Evolutionary conservation across 1,140 invertebrate species (phyloP).

Genomic region (Vollenhovia emeryi): DNA sequence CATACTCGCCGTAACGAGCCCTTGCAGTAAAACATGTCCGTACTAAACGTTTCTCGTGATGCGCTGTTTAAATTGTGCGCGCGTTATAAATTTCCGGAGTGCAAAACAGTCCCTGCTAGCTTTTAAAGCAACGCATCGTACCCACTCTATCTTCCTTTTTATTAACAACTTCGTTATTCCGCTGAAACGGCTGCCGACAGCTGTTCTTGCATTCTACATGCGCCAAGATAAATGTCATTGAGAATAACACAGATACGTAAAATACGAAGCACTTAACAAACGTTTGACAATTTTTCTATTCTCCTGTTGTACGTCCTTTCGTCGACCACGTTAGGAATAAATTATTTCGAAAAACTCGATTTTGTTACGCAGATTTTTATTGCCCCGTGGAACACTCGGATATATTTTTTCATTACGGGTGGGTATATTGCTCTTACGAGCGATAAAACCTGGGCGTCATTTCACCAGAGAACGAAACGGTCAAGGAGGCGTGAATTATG

Average conservation of each 20-base stretch:
- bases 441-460: slow-evolving; percentile 35
- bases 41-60: slow-evolving; percentile 53
- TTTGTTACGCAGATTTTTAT: slow-evolving; percentile 12
- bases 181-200: background rate
- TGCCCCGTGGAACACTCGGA: too few species aligned
- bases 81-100: background rate
- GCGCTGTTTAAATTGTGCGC: slow-evolving; percentile 33
- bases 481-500: slow-evolving; percentile 51
- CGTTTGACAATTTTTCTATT: background rate
- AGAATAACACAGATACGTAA: background rate
- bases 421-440: slow-evolving; percentile 25
- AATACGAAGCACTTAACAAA: background rate
- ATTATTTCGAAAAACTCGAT: background rate
- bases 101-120: background rate
- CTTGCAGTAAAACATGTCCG: slow-evolving; percentile 53
- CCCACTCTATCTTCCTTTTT: background rate
- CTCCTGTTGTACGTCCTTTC: background rate
- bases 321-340: background rate
- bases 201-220: background rate
- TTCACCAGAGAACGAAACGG: slow-evolving; percentile 30
- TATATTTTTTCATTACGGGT: slow-evolving; percentile 33
- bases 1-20: slow-evolving; percentile 48
- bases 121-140: background rate
- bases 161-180: background rate
- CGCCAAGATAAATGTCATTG: background rate